Evolutionary conservation across 2,113 vertebrate genomes (phyloP).

Genomic region (Martes martes): DNA sequence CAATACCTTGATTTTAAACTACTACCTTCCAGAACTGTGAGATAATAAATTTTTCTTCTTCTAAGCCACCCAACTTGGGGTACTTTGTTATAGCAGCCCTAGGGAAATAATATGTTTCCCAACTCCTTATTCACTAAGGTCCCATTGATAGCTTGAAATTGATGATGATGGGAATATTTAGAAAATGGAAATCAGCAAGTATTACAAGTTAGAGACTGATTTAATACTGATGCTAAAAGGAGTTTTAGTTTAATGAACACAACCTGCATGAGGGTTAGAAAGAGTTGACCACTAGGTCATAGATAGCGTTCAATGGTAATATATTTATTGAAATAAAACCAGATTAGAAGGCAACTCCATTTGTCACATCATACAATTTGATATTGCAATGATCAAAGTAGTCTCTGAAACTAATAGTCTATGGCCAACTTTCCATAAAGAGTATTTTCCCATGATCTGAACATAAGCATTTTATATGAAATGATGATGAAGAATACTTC

Average conservation of each 20-base stretch:
- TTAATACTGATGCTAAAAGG: neutral
- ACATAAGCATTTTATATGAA: neutral
- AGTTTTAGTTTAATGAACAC: neutral
- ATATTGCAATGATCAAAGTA: neutral
- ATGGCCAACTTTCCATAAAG: neutral
- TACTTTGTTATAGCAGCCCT: neutral
- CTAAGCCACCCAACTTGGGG: neutral
- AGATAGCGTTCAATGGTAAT: neutral
- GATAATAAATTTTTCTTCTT: neutral
- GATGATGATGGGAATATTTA: neutral
- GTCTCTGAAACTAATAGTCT: neutral
- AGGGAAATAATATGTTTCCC: neutral
- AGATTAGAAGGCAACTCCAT: neutral
- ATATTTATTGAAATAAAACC: neutral
- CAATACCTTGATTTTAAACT: neutral
- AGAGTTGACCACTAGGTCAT: neutral
- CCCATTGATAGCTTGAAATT: neutral
- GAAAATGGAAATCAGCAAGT: neutral
- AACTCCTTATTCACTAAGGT: neutral
- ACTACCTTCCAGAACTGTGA: neutral
- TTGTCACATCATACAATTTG: neutral
- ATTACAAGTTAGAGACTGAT: neutral
- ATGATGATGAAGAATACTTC: neutral
- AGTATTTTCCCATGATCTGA: neutral
- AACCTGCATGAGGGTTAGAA: neutral